Evolutionary conservation across 2,797 vertebrate genomes (phyloP), one percentile per base, ranked within the genome.

Genomic region (Muscicapa striata): DNA sequence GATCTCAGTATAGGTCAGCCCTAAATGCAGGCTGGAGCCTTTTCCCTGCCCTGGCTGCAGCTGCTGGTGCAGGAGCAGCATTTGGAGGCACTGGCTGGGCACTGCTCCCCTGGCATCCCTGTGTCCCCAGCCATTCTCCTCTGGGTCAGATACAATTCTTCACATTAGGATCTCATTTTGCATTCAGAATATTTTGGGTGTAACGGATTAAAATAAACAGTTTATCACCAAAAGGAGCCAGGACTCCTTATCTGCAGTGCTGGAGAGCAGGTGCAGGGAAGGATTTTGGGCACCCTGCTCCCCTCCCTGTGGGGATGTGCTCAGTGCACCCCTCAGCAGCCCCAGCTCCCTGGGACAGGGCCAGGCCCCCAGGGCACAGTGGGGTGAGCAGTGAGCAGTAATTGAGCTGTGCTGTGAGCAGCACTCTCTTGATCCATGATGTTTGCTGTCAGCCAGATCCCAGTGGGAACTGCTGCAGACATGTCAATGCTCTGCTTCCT

Each of bases 401-500:
- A 92, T 70, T 68, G 87, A 93, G 89, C 84, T 79, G 62, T 69
- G 77, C 59, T 36, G 36, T 36, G 36, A 36, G 36, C 36, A 55
- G 82, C 43, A 29, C 43, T 72, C 79, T 22, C 91, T 75, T 92
- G 84, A 92, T 93, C 82, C 76, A 6, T 72, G 90, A 69, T 72
- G 55, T 77, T 91, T 87, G 79, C 90, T 91, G 91, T 92, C 92
- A 92, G 92, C 23, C 10, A 72, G 81, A 72, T 78, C 94, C 92
- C 84, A 19, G 20, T 4, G 89, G 92, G 87, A 89, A 2, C 54
- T 1, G 6, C 82, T 84, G 87, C 76, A 55, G 87, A 58, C 40
- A 9, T 41, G 64, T 87, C 75, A 43, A 11, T 80, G 75, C 48
- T 89, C 78, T 91, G 87, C 92, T 89, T 70, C 81, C 78, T 72